phyloP scores from a whole-genome alignment of 1,140 invertebrate genomes.

The Antheraea mylitta region DNA sequence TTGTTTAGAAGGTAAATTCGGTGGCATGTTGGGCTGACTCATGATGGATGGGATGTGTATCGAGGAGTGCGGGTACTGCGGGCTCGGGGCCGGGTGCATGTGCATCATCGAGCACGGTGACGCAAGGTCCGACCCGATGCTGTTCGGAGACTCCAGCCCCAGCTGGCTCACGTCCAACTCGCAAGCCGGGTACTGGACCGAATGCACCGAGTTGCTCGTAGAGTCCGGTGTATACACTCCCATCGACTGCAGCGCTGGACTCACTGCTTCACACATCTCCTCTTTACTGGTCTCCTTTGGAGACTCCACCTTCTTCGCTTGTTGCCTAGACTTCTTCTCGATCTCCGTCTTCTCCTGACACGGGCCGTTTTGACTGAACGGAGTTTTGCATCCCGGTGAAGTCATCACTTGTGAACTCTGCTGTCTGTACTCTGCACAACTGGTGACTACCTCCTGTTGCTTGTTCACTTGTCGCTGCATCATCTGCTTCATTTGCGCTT shows the following conservation, averaged over 20 bases:
- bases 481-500: constrained; percentile 72
- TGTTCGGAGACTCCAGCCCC: constrained; percentile 91
- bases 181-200: constrained; percentile 88
- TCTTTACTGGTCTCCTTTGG: constrained; percentile 67
- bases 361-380: constrained; percentile 60
- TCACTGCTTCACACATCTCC: constrained; percentile 78
- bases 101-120: constrained; percentile 86
- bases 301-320: constrained; percentile 77
- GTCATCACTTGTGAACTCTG: constrained; percentile 63
- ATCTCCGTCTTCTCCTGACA: constrained; percentile 67
- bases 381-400: constrained; percentile 55
- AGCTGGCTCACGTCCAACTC: constrained; percentile 91
- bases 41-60: constrained; percentile 81
- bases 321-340: constrained; percentile 80
- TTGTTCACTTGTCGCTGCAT: constrained; percentile 68
- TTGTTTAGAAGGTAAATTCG: constrained; percentile 47
- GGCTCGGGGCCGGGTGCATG: constrained; percentile 79
- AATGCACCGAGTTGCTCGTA: constrained; percentile 91
- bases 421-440: constrained; percentile 61
- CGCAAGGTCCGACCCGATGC: constrained; percentile 91
- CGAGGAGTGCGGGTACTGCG: constrained; percentile 81
- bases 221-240: constrained; percentile 92
- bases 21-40: constrained; percentile 79
- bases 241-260: constrained; percentile 86
- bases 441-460: constrained; percentile 53